Evolutionary conservation across 2,113 vertebrate species (phyloP).

Genomic region (Perca schrenkii): DNA sequence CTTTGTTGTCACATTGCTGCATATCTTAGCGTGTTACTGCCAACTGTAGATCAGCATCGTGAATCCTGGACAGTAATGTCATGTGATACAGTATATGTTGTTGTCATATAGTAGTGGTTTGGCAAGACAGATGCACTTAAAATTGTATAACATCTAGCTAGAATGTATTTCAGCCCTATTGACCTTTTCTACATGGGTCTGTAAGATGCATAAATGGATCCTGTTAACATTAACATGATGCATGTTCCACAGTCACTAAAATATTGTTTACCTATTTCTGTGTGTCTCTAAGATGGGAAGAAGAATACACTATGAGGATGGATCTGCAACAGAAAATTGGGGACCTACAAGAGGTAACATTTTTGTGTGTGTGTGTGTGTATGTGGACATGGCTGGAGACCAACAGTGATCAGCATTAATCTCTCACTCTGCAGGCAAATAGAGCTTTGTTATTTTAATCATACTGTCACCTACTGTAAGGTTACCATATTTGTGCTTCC

Average conservation of each 20-base stretch:
- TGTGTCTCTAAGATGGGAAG: conserved; percentile 90
- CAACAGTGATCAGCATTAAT: neutral
- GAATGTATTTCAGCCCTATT: neutral
- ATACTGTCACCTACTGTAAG: neutral
- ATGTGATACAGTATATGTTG: too few species aligned
- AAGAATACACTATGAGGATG: conserved; percentile 92
- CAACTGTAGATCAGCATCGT: neutral
- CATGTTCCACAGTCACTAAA: neutral
- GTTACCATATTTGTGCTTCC: conserved; percentile 16
- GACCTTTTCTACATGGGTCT: neutral
- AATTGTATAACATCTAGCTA: neutral
- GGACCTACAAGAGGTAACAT: conserved; percentile 92
- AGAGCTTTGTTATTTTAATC: neutral
- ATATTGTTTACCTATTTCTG: conserved; percentile 1
- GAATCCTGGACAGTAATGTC: neutral
- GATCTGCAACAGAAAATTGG: conserved; percentile 92
- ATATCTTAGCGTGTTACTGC: neutral
- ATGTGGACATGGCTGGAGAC: neutral
- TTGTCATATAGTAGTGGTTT: neutral
- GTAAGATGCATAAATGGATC: neutral
- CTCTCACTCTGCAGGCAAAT: neutral
- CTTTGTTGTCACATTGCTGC: neutral
- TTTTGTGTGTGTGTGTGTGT: neutral
- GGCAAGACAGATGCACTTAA: neutral
- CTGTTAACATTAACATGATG: too few species aligned